These are phyloP conservation scores for Chelon auratus DNA, from an alignment of 2,797 vertebrate species.

Conservation along the genomic window DNA sequence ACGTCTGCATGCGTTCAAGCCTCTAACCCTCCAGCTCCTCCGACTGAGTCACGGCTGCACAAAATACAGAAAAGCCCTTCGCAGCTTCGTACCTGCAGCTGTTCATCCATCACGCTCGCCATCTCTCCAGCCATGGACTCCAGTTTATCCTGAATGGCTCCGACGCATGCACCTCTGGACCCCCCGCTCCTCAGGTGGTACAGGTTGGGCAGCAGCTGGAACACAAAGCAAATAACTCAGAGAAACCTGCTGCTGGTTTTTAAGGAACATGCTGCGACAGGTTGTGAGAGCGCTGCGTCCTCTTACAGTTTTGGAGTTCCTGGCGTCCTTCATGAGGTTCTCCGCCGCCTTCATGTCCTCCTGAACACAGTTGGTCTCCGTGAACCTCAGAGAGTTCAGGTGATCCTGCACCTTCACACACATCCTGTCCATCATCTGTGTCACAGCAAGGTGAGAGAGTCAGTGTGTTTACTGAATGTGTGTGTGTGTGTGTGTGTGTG, in stretches of 20 bases:
- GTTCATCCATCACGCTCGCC: slow-evolving; percentile 91
- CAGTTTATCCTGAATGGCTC: slow-evolving; percentile 92
- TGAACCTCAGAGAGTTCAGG: slow-evolving; percentile 93
- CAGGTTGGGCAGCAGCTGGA: slow-evolving; percentile 92
- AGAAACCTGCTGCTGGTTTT: too few relatives aligned
- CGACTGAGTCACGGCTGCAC: too few relatives aligned
- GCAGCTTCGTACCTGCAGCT: slow-evolving; percentile 88
- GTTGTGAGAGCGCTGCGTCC: background rate
- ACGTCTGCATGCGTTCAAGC: too few relatives aligned
- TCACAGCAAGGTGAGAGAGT: slow-evolving; percentile 12
- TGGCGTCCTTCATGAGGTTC: slow-evolving; percentile 92
- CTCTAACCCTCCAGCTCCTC: too few relatives aligned
- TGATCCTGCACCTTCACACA: slow-evolving; percentile 99
- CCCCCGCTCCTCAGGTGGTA: slow-evolving; percentile 88
- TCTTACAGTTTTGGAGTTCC: slow-evolving; percentile 93
- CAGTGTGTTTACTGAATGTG: background rate
- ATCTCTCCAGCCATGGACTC: slow-evolving; percentile 95
- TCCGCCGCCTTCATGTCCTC: slow-evolving; percentile 92
- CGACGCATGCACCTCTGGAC: slow-evolving; percentile 80
- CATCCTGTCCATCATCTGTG: slow-evolving; percentile 94
- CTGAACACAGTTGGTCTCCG: slow-evolving; percentile 83
- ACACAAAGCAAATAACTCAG: background rate
- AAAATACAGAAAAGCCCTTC: too few relatives aligned
- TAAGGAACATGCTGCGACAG: too few relatives aligned
- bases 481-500: background rate